phyloP scores from a whole-genome alignment of 2,888 invertebrate species.

The Hydroisotoma schaefferi region DNA sequence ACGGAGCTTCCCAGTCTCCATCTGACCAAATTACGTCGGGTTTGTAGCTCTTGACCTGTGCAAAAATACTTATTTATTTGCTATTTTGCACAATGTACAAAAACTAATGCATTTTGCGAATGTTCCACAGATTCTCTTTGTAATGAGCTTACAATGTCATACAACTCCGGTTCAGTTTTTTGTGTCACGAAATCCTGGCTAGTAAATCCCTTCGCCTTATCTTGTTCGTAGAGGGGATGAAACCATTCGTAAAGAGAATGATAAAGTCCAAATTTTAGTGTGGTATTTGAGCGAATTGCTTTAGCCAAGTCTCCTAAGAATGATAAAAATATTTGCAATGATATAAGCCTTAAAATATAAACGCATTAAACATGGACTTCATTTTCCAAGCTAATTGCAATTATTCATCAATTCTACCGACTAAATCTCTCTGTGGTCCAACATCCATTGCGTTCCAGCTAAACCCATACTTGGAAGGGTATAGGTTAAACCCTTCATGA shows the following conservation, averaged over 20 bases:
- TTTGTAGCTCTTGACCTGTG: conserved; percentile 53
- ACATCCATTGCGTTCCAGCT: conserved; percentile 57
- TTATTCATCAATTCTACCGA: conserved; percentile 49
- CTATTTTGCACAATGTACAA: background rate
- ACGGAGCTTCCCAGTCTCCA: conserved; percentile 87
- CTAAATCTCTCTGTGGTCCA: conserved; percentile 55
- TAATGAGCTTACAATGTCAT: conserved; percentile 62
- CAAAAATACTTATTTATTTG: background rate
- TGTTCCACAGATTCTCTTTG: no score
- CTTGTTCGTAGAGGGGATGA: conserved; percentile 72
- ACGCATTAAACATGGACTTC: background rate
- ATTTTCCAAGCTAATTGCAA: background rate
- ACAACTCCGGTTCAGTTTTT: conserved; percentile 77
- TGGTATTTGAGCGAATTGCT: conserved; percentile 62
- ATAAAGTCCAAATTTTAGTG: conserved; percentile 75
- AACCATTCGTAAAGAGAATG: conserved; percentile 86
- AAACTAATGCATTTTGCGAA: no score
- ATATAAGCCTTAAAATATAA: background rate
- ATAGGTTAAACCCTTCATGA: conserved; percentile 56
- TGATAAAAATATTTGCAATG: background rate
- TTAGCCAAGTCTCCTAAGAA: conserved; percentile 62
- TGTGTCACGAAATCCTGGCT: conserved; percentile 64
- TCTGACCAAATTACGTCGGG: conserved; percentile 86
- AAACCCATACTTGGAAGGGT: conserved; percentile 55
- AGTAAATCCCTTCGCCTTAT: conserved; percentile 63